A percentile compares a stretch with the other conserved stretches of the same genome.
phyloP scores from a whole-genome alignment of 2,888 invertebrate species.

The Eurytoma adleriae region DNA sequence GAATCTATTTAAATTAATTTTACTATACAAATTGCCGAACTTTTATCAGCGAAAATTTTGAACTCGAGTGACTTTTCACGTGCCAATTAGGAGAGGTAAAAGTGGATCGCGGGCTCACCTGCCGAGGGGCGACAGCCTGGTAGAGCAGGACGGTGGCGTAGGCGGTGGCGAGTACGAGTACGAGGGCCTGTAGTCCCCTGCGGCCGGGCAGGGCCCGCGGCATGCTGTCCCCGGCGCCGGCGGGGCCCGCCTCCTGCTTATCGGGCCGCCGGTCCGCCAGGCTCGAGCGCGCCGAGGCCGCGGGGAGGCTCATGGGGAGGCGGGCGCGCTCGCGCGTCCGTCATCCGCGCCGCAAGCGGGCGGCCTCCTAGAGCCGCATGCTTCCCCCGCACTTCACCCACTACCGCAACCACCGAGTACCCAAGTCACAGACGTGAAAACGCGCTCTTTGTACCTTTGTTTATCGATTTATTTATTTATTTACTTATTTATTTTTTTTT shows the following conservation, averaged over 20 bases:
- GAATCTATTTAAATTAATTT: too few relatives aligned
- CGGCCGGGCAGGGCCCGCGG: slow-evolving; percentile 75
- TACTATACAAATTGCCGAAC: too few relatives aligned
- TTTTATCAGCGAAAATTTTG: too few relatives aligned
- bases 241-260: slow-evolving; percentile 55
- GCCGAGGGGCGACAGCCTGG: slow-evolving; percentile 79
- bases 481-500: too few relatives aligned
- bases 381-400: neutral
- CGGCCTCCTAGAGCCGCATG: neutral
- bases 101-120: slow-evolving; percentile 73
- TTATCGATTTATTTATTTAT: too few relatives aligned
- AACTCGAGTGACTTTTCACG: too few relatives aligned
- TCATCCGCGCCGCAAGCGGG: slow-evolving; percentile 12
- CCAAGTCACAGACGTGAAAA: too few relatives aligned
- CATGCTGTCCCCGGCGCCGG: slow-evolving; percentile 73
- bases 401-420: too few relatives aligned
- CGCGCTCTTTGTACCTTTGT: too few relatives aligned
- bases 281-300: slow-evolving; percentile 31
- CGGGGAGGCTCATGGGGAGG: slow-evolving; percentile 38
- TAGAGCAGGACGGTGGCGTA: slow-evolving; percentile 81
- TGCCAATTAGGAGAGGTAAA: too few relatives aligned
- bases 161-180: slow-evolving; percentile 78
- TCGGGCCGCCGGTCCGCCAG: slow-evolving; percentile 39
- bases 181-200: slow-evolving; percentile 75
- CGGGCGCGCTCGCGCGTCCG: slow-evolving; percentile 17